A percentile compares a stretch with the other conserved stretches of the same genome.
Evolutionary conservation across 2,113 vertebrate species (phyloP).

Genomic region (Brachionichthys hirsutus): DNA sequence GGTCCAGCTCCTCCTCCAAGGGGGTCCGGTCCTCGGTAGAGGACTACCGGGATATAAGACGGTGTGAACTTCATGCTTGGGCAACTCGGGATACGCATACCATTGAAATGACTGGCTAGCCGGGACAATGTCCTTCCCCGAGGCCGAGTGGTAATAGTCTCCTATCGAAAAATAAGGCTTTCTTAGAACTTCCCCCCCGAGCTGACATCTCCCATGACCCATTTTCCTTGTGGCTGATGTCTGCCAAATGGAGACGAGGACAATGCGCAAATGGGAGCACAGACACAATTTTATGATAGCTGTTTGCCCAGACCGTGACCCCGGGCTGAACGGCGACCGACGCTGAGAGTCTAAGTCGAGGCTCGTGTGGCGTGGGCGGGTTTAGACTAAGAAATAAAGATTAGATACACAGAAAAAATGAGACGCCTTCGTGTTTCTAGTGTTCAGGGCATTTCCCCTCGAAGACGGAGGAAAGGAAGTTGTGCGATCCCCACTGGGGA

Average conservation of each 20-base stretch:
- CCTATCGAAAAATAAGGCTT: slow-evolving; percentile 47
- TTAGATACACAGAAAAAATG: not conserved
- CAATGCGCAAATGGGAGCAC: slow-evolving; percentile 46
- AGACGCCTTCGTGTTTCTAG: slow-evolving; percentile 36
- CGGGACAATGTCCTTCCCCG: slow-evolving; percentile 50
- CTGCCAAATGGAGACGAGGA: slow-evolving; percentile 50
- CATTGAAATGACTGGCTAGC: slow-evolving; percentile 29
- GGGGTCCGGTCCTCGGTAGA: no score
- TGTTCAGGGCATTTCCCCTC: slow-evolving; percentile 11
- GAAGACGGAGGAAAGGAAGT: slow-evolving; percentile 22
- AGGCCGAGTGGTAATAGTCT: slow-evolving; percentile 48
- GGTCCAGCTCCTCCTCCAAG: no score
- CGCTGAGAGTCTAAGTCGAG: slow-evolving; percentile 25
- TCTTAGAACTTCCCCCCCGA: slow-evolving; percentile 38
- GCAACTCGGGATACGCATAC: slow-evolving; percentile 43
- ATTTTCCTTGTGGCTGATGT: slow-evolving; percentile 55
- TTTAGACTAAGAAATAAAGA: slow-evolving; percentile 14
- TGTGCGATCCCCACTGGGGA: slow-evolving; percentile 30
- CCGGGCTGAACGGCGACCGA: slow-evolving; percentile 31
- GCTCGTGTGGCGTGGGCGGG: slow-evolving; percentile 12
- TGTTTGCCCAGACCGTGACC: slow-evolving; percentile 46
- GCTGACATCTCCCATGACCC: slow-evolving; percentile 65
- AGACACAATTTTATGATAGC: slow-evolving; percentile 24
- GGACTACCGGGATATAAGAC: no score
- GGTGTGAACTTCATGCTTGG: slow-evolving; percentile 13